Evolutionary conservation across 2,797 vertebrate genomes (phyloP).

Genomic region (Macropus fuliginosus): DNA sequence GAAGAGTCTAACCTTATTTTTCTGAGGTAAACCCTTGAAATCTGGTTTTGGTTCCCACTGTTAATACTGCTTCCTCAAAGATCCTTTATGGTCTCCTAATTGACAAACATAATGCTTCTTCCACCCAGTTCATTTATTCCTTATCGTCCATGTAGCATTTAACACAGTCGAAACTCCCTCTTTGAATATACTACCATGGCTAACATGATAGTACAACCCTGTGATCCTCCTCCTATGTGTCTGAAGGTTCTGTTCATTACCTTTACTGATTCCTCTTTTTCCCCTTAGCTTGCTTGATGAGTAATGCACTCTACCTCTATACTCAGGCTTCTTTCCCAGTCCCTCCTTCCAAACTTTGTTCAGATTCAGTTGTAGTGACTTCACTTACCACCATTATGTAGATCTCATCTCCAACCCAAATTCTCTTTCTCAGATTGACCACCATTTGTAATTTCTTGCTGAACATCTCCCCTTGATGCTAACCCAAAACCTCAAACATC

Average conservation of each 20-base stretch:
- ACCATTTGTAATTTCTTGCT: neutral
- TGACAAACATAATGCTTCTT: neutral
- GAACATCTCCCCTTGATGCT: neutral
- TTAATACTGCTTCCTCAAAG: neutral
- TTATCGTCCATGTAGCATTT: neutral
- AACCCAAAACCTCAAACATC: neutral
- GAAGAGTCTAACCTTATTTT: neutral
- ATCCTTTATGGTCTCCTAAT: neutral
- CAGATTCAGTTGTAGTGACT: neutral
- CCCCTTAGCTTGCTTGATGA: too few species aligned
- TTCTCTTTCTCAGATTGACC: neutral
- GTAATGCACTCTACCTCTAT: neutral
- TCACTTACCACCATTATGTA: neutral
- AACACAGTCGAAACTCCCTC: neutral
- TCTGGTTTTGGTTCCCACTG: neutral
- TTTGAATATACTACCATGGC: neutral
- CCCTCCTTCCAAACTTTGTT: neutral
- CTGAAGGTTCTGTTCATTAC: neutral
- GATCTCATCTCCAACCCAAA: neutral
- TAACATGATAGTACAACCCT: neutral
- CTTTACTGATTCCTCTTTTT: neutral
- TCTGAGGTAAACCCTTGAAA: neutral
- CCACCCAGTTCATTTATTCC: neutral
- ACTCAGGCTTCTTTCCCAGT: neutral
- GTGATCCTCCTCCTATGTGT: neutral